Conservation (phyloP, 2,888 invertebrate genomes). For the Lasius fuliginosus region DNA sequence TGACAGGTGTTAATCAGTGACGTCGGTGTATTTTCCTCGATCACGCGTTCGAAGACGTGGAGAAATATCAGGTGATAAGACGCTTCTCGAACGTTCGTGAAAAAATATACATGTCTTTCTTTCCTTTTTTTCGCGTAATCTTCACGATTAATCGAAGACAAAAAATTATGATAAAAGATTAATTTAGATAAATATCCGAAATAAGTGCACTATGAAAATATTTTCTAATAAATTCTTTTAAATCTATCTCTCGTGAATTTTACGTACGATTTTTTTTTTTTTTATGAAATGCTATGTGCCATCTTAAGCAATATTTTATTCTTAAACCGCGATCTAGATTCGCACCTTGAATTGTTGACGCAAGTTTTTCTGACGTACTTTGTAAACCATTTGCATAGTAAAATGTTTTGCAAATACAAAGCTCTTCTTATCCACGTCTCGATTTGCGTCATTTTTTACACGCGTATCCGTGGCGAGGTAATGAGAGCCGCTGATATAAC, state of each 20-base stretch:
- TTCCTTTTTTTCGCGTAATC: neutral
- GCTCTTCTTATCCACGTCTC: conserved; percentile 25
- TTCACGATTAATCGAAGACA: neutral
- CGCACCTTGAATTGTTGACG: neutral
- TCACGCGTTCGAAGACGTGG: conserved; percentile 45
- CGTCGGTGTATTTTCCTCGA: conserved; percentile 25
- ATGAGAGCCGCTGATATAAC: conserved; percentile 42
- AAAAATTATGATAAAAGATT: neutral
- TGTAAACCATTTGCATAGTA: conserved; percentile 19
- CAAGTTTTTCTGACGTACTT: neutral
- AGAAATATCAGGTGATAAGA: conserved; percentile 41
- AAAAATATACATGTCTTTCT: neutral
- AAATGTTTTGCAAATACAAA: conserved; percentile 10
- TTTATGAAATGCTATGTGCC: neutral
- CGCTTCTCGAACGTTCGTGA: neutral
- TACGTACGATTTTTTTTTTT: neutral
- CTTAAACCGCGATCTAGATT: neutral
- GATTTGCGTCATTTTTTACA: conserved; percentile 58
- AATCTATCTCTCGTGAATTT: neutral
- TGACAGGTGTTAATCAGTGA: conserved; percentile 40
- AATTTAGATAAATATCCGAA: neutral
- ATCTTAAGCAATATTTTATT: neutral
- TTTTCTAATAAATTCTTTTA: neutral
- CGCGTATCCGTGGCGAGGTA: conserved; percentile 29
- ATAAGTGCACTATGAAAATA: neutral